These are phyloP conservation scores for Montipora capitata DNA, from an alignment of 92 coral and sea anemone genomes.

Conservation along the genomic window DNA sequence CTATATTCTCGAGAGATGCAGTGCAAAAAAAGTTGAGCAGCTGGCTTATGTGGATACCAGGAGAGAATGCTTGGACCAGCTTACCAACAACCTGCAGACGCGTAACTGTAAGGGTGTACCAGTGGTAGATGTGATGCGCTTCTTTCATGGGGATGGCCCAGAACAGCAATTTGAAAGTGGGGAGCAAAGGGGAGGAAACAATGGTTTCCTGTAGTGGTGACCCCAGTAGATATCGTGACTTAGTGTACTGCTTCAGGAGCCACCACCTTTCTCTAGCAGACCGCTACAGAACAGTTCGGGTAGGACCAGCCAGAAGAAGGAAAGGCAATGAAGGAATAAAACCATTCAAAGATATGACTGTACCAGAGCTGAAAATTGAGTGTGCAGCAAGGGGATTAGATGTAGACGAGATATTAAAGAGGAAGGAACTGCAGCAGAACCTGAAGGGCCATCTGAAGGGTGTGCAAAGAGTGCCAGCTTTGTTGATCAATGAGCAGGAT, in stretches of 20 bases:
- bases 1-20: conserved; percentile 55
- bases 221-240: conserved; percentile 15
- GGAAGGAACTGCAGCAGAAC: conserved; percentile 30
- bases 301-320: conserved; percentile 32
- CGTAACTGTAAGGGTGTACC: background rate
- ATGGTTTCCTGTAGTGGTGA: conserved; percentile 41
- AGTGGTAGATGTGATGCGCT: conserved; percentile 48
- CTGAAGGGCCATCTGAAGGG: conserved; percentile 33
- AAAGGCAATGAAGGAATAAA: conserved; percentile 41
- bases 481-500: conserved; percentile 31
- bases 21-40: conserved; percentile 46
- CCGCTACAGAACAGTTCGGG: conserved; percentile 7
- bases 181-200: conserved; percentile 59
- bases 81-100: conserved; percentile 19
- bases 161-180: conserved; percentile 59
- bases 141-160: conserved; percentile 50
- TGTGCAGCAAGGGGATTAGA: conserved; percentile 10
- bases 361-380: background rate
- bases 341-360: conserved; percentile 45
- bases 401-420: background rate
- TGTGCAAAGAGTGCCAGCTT: conserved; percentile 38
- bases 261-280: conserved; percentile 43
- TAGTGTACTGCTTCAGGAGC: conserved; percentile 15
- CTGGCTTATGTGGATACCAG: conserved; percentile 50
- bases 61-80: conserved; percentile 42